phyloP scores from a whole-genome alignment of 2,113 vertebrate genomes.

The Naja naja region DNA sequence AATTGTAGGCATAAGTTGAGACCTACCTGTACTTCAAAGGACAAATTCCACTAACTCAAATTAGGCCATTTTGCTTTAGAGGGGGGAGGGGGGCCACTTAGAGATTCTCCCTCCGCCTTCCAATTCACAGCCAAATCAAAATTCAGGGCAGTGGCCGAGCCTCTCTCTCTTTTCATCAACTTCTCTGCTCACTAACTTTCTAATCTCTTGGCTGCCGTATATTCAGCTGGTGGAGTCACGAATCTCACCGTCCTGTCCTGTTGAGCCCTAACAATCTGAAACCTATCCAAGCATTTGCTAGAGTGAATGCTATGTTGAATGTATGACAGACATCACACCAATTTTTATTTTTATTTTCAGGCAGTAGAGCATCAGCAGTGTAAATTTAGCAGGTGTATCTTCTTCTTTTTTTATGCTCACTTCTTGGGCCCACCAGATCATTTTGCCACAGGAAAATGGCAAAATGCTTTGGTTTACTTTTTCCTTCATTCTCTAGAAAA shows the following conservation, averaged over 20 bases:
- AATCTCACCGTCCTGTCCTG: background rate
- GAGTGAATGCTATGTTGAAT: constrained; percentile 55
- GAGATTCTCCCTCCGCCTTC: background rate
- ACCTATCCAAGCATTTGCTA: constrained; percentile 49
- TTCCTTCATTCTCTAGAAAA: background rate
- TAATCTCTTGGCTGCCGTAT: background rate
- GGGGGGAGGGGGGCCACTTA: background rate
- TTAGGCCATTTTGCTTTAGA: background rate
- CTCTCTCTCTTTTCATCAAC: background rate
- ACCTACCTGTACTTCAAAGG: background rate
- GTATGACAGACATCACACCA: constrained; percentile 54
- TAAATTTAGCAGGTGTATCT: background rate
- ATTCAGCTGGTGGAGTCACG: background rate
- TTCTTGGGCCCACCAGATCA: background rate
- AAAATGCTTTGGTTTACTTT: background rate
- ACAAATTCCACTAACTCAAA: background rate
- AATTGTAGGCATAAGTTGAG: background rate
- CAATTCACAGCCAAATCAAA: background rate
- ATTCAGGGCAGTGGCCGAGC: background rate
- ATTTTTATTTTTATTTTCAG: constrained; percentile 38
- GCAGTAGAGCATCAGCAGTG: background rate
- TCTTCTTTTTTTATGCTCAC: background rate
- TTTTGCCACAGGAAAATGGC: background rate
- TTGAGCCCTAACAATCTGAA: constrained; percentile 48
- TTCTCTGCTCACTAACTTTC: background rate